Conservation (phyloP, 2,797 vertebrate genomes). For the Arctocebus calabarensis region DNA sequence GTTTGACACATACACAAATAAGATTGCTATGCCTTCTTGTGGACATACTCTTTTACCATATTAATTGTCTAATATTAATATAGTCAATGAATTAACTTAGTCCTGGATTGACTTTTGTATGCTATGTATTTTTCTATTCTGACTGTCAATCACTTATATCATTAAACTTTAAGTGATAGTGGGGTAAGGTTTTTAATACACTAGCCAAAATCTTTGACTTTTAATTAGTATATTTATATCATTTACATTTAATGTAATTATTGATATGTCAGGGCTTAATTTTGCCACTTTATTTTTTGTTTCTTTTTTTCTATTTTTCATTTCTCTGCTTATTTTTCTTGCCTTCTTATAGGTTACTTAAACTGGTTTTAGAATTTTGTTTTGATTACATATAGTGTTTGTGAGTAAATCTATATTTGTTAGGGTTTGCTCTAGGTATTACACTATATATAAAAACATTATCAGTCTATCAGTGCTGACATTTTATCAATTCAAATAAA, state of each 20-base stretch:
- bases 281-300: not conserved
- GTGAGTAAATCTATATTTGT: not conserved
- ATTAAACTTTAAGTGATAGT: not conserved
- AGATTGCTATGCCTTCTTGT: not conserved
- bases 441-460: not conserved
- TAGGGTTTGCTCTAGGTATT: not conserved
- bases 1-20: not conserved
- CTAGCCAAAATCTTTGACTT: not conserved
- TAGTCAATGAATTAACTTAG: not conserved
- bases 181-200: not conserved
- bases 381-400: not conserved
- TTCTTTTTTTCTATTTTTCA: not conserved
- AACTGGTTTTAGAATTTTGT: not conserved
- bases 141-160: not conserved
- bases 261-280: not conserved
- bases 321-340: not conserved
- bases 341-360: not conserved
- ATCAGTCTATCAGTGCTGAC: not conserved
- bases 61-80: not conserved
- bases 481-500: not conserved
- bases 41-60: not conserved
- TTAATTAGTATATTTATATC: not conserved
- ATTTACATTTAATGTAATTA: conserved; percentile 21
- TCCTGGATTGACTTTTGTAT: not conserved
- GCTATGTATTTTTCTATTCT: not conserved